Conservation (phyloP, 2,888 invertebrate species). For the Pristionchus entomophagus region DNA sequence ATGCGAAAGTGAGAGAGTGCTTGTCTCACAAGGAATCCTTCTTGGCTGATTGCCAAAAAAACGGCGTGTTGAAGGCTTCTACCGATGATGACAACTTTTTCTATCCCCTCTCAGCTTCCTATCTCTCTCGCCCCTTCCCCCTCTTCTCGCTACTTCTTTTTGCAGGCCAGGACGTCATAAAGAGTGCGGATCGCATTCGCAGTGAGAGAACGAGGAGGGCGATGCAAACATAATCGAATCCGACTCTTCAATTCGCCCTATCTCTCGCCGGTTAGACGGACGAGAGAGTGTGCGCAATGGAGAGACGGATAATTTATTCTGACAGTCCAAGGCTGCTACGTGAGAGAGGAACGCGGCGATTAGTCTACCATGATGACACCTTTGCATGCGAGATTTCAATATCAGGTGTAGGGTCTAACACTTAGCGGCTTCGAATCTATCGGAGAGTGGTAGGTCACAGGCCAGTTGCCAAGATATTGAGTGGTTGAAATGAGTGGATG, state of each 20-base stretch:
- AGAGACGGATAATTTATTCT: no score
- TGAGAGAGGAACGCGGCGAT: neutral
- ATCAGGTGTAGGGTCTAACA: no score
- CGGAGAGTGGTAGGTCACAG: neutral
- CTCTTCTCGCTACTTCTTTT: neutral
- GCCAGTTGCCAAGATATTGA: neutral
- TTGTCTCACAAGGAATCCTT: neutral
- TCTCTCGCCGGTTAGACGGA: no score
- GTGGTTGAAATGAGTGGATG: neutral
- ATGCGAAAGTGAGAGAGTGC: neutral
- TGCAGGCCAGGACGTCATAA: neutral
- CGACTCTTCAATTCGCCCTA: no score
- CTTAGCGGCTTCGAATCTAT: no score
- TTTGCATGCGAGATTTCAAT: neutral
- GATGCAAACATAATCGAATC: neutral
- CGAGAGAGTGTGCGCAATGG: no score
- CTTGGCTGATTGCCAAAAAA: no score
- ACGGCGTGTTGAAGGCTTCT: no score
- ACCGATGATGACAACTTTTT: no score
- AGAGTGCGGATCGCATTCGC: constrained; percentile 2
- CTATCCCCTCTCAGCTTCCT: no score
- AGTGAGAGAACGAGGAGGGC: neutral
- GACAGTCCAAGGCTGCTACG: neutral
- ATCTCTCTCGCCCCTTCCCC: neutral
- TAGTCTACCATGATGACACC: neutral